phyloP scores from a whole-genome alignment of 2,888 invertebrate genomes.

The Tortrix viridana region DNA sequence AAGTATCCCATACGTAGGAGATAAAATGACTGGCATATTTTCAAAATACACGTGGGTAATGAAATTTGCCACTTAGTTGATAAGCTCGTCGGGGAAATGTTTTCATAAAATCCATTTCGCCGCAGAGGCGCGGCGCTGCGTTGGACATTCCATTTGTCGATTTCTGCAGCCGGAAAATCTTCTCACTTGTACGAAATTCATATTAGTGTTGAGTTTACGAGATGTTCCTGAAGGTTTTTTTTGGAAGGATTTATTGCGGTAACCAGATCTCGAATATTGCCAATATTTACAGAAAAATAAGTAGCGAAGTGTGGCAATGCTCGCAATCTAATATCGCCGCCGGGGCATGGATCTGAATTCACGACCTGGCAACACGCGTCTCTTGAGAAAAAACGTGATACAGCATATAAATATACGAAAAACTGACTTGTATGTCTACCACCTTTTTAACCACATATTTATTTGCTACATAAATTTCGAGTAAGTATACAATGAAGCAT shows the following conservation, averaged over 20 bases:
- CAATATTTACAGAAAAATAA: slow-evolving; percentile 16
- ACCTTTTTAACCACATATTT: neutral
- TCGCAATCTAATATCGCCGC: slow-evolving; percentile 10
- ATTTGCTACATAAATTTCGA: neutral
- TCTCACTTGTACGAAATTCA: slow-evolving; percentile 26
- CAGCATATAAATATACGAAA: neutral
- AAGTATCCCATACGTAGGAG: slow-evolving; percentile 18
- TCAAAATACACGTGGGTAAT: slow-evolving; percentile 20
- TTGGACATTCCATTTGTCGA: slow-evolving; percentile 56
- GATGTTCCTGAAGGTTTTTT: too few relatives aligned
- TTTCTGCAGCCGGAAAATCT: slow-evolving; percentile 45
- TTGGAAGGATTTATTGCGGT: neutral
- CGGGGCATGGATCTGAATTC: slow-evolving; percentile 2
- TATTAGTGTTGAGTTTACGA: neutral
- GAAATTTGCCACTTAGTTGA: slow-evolving; percentile 31
- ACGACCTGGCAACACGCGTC: slow-evolving; percentile 7
- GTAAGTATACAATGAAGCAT: slow-evolving; percentile 10
- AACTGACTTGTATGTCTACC: too few relatives aligned
- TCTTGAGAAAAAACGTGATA: slow-evolving; percentile 11
- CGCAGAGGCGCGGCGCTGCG: slow-evolving; percentile 44
- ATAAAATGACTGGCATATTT: slow-evolving; percentile 30
- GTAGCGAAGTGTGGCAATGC: slow-evolving; percentile 5
- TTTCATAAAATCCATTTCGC: slow-evolving; percentile 43
- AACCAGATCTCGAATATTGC: neutral
- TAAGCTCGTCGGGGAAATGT: slow-evolving; percentile 36